Base-by-base conservation (phyloP, 2,113 vertebrate genomes). In the Grantiella picta region DNA sequence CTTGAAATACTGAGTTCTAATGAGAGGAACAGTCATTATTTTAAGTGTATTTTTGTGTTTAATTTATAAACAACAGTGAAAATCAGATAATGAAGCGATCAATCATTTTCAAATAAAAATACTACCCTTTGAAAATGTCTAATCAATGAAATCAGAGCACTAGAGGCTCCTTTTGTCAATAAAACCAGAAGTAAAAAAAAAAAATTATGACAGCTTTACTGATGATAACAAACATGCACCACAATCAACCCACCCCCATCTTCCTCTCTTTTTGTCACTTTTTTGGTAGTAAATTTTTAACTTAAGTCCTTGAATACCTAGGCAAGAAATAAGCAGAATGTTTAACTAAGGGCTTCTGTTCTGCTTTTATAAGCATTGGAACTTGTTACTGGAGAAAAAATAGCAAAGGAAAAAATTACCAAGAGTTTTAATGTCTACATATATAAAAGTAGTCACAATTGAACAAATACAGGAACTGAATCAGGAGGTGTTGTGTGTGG, bases 191-290 rank as follows among this genome's bases (percentile, higher is more conserved):
- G 8, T 4, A 60, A 27, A 82, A 71, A 94, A 27, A 82, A 71
- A 94, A 36, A 36, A 57, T 59, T 50, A 88, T 28, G 44, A 36
- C 5, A 36, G 22, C 18, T 22, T 38, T 15, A 27, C 11, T 36
- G 31, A 92, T 24, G 33, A 60, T 40, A 92, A 91, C 95, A 96
- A 38, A 38, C 38, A 93, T 85, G 60, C 80, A 57, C 16, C 47
- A 36, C 5, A 36, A 50, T 10, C 6, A 15, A 15, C 7, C 2
- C 7, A 22, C 5, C 11, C 2, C 11, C 6, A 3, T 84, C 12
- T 77, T 54, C 45, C 42, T 49, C 49, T 94, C 38, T 90, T 84
- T 95, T 86, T 95, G 77, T 57, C 64, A 91, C 8, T n/a, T 15
- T 86, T 89, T 82, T 70, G 15, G 18, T 60, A 64, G 42, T 86